These are phyloP conservation scores for Cherax quadricarinatus DNA, from an alignment of 1,140 invertebrate genomes.

Conservation along the genomic window DNA sequence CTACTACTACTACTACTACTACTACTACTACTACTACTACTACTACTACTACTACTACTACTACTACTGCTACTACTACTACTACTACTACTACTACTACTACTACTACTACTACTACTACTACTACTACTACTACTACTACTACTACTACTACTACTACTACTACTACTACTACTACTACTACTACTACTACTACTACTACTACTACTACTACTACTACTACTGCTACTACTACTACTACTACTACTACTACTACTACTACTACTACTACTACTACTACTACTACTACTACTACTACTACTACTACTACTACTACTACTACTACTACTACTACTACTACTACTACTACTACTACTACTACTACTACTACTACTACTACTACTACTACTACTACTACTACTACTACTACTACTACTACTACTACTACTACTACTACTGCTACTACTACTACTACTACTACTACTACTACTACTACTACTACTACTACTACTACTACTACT, in stretches of 20 bases:
- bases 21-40: slow-evolving; percentile 32
- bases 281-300: slow-evolving; percentile 43
- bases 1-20: slow-evolving; percentile 43
- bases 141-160: slow-evolving; percentile 24
- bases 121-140: not conserved
- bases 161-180: slow-evolving; percentile 25
- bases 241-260: slow-evolving; percentile 35
- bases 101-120: not conserved
- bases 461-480: slow-evolving; percentile 27
- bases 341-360: slow-evolving; percentile 47
- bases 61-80: slow-evolving; percentile 32
- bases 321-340: slow-evolving; percentile 45
- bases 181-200: slow-evolving; percentile 22
- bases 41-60: slow-evolving; percentile 31
- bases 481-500: slow-evolving; percentile 43
- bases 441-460: slow-evolving; percentile 41
- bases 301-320: slow-evolving; percentile 38
- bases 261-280: slow-evolving; percentile 32
- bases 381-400: slow-evolving; percentile 29
- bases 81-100: slow-evolving; percentile 10
- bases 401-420: slow-evolving; percentile 44
- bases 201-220: slow-evolving; percentile 27
- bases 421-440: slow-evolving; percentile 30
- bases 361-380: slow-evolving; percentile 29
- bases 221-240: slow-evolving; percentile 6